phyloP scores from a whole-genome alignment of 2,888 invertebrate genomes.

The Polyommatus iphigenia region DNA sequence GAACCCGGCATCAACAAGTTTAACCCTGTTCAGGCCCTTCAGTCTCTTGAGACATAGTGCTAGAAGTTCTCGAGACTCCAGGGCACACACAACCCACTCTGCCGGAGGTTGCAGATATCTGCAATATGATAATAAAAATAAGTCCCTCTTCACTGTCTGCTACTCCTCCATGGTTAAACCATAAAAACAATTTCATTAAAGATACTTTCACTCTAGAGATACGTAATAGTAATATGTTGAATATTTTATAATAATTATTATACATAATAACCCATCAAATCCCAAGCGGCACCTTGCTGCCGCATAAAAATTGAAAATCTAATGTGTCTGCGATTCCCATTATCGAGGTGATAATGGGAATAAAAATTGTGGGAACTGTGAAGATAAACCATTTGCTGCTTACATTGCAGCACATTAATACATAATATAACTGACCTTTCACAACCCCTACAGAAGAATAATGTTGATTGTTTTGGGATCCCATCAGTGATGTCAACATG shows the following conservation, averaged over 20 bases:
- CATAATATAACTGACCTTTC: conserved; percentile 82
- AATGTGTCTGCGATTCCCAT: too few species aligned
- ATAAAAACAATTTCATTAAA: too few species aligned
- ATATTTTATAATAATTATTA: background rate
- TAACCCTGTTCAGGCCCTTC: conserved; percentile 93
- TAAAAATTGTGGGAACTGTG: too few species aligned
- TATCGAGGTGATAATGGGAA: too few species aligned
- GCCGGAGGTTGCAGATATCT: conserved; percentile 94
- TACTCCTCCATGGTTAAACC: too few species aligned
- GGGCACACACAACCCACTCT: conserved; percentile 90
- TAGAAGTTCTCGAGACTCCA: conserved; percentile 95
- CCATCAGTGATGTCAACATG: conserved; percentile 97
- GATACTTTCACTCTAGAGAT: background rate
- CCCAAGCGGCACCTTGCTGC: too few species aligned
- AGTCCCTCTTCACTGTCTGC: too few species aligned
- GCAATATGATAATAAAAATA: conserved; percentile 23
- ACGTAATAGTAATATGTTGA: background rate
- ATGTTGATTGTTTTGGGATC: conserved; percentile 94
- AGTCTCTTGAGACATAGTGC: conserved; percentile 95
- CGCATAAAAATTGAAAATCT: too few species aligned
- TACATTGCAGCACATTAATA: background rate
- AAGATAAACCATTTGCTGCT: background rate
- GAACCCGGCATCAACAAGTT: conserved; percentile 97
- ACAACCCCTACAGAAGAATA: conserved; percentile 96
- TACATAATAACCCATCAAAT: too few species aligned